Evolutionary conservation across 2,113 vertebrate species (phyloP).

Genomic region (Neodontobutis hainanensis): DNA sequence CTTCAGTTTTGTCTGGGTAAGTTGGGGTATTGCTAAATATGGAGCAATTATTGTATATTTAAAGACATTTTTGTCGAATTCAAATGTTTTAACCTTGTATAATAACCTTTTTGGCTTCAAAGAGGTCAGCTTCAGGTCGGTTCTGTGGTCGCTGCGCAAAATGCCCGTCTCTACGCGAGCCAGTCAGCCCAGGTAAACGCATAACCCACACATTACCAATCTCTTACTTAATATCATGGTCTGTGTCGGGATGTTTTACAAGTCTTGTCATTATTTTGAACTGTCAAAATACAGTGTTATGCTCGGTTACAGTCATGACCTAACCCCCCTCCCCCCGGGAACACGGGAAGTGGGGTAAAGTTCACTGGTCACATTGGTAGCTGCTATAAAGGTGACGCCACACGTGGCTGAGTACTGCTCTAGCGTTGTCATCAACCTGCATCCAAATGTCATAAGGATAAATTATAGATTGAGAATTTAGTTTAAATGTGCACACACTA

Average conservation of each 20-base stretch:
- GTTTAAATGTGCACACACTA: too few species aligned
- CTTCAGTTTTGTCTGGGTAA: constrained; percentile 60
- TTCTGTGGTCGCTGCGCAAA: constrained; percentile 33
- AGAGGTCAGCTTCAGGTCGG: constrained; percentile 64
- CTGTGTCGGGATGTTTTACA: background rate
- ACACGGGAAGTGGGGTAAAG: constrained; percentile 70
- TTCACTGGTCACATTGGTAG: constrained; percentile 67
- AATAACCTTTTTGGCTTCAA: background rate
- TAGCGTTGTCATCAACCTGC: background rate
- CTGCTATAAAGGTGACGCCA: constrained; percentile 50
- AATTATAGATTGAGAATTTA: too few species aligned
- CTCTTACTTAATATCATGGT: background rate
- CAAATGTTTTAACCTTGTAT: too few species aligned
- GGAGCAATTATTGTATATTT: fast-evolving
- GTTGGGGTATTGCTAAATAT: background rate
- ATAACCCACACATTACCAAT: background rate
- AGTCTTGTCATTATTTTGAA: background rate
- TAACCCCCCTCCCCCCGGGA: constrained; percentile 19
- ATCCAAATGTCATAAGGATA: background rate
- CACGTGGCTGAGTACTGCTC: constrained; percentile 18
- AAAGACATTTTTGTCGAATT: too few species aligned
- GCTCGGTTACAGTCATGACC: background rate
- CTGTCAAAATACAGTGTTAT: fast-evolving
- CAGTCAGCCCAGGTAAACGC: constrained; percentile 74
- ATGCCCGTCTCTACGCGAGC: constrained; percentile 69